A percentile compares a stretch with the other conserved stretches of the same genome.
Conservation (phyloP, 53 echinoderm and acorn worm species). For the Paelopatides confundens region DNA sequence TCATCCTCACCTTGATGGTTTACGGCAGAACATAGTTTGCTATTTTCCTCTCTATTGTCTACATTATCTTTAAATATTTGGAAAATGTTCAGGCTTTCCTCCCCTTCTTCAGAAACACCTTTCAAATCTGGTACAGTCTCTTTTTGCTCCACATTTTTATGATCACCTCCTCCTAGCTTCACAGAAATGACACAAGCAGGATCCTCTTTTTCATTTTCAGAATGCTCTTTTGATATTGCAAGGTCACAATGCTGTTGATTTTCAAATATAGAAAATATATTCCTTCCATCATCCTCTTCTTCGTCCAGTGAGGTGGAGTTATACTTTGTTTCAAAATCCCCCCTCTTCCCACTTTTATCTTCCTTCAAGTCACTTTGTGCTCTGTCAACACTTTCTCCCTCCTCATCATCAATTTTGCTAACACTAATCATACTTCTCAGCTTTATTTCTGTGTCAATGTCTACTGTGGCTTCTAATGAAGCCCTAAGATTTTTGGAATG, state of each 20-base stretch:
- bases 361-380: neutral
- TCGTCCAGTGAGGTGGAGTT: neutral
- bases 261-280: conserved; percentile 24
- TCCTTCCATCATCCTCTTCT: conserved; percentile 18
- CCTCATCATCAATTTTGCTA: no score
- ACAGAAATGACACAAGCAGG: neutral
- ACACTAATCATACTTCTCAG: no score
- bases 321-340: neutral
- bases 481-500: no score
- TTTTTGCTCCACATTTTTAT: neutral
- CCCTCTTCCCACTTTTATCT: neutral
- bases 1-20: neutral
- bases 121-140: neutral
- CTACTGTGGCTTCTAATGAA: no score
- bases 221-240: neutral
- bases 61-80: neutral
- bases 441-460: no score
- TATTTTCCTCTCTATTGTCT: neutral
- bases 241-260: neutral
- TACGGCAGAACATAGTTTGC: neutral
- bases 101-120: neutral
- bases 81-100: neutral
- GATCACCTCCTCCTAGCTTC: neutral
- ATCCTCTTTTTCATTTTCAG: neutral
- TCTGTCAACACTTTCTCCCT: no score